phyloP scores from a whole-genome alignment of 2,113 vertebrate genomes.

The Psettodes erumei region DNA sequence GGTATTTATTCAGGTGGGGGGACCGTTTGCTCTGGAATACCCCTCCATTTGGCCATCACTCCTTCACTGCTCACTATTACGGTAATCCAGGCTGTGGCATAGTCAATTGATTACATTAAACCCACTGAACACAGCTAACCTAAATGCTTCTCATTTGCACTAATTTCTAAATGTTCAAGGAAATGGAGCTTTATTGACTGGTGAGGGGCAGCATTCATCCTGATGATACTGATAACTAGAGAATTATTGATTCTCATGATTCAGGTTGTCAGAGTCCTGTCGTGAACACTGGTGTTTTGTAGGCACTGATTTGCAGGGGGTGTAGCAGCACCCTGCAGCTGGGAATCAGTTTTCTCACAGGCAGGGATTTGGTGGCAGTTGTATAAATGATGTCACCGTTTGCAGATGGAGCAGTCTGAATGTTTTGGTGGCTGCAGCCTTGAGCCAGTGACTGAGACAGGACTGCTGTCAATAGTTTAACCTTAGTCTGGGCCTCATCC shows the following conservation, averaged over 20 bases:
- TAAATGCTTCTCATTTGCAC: constrained; percentile 53
- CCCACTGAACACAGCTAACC: constrained; percentile 37
- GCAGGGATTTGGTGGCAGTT: constrained; percentile 67
- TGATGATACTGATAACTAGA: constrained; percentile 48
- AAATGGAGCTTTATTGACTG: constrained; percentile 51
- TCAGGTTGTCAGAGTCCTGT: constrained; percentile 34
- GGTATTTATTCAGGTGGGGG: constrained; percentile 86
- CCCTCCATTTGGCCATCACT: constrained; percentile 68
- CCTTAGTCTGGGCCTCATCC: constrained; percentile 37
- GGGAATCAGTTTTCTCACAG: constrained; percentile 51
- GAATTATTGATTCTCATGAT: constrained; percentile 53
- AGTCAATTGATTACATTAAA: constrained; percentile 66
- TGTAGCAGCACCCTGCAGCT: constrained; percentile 57
- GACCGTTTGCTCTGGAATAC: constrained; percentile 45
- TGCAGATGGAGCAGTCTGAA: constrained; percentile 55
- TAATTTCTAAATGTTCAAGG: constrained; percentile 40
- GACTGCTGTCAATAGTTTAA: constrained; percentile 61
- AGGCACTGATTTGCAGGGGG: not conserved
- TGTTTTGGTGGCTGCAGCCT: constrained; percentile 52
- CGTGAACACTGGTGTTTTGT: constrained; percentile 15
- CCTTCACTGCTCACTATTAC: constrained; percentile 60
- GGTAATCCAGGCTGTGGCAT: constrained; percentile 65
- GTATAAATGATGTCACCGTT: constrained; percentile 67
- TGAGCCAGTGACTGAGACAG: constrained; percentile 52
- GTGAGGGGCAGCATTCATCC: constrained; percentile 32